phyloP scores from a whole-genome alignment of 2,113 vertebrate species.

The Glaucomys volans region DNA sequence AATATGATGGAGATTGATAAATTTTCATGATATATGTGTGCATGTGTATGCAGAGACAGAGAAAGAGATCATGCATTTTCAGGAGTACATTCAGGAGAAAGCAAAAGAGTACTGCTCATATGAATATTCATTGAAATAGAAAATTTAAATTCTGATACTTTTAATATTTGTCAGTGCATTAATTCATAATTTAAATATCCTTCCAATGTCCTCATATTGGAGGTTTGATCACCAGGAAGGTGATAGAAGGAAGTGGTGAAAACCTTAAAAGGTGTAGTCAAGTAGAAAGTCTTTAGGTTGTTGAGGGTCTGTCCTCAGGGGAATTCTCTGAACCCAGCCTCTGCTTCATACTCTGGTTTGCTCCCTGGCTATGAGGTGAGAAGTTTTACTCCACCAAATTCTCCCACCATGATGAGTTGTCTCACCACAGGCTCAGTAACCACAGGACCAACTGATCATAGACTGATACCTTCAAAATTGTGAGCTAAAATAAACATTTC shows the following conservation, averaged over 20 bases:
- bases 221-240: background rate
- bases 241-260: too few species aligned
- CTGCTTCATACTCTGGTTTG: background rate
- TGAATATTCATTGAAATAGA: background rate
- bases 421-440: background rate
- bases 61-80: background rate
- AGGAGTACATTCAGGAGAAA: background rate
- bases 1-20: background rate
- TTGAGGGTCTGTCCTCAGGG: too few species aligned
- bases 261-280: background rate
- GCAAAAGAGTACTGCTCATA: background rate
- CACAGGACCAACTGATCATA: rapidly evolving
- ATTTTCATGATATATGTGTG: background rate
- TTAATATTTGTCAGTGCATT: too few species aligned
- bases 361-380: background rate
- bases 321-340: rapidly evolving
- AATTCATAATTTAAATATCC: background rate
- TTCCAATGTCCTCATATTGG: background rate
- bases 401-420: too few species aligned
- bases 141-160: background rate
- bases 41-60: background rate
- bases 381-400: background rate
- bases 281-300: background rate
- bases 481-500: background rate
- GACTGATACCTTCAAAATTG: background rate